These are phyloP conservation scores for Synanthedon myopaeformis DNA, from an alignment of 2,888 invertebrate genomes.

Conservation along the genomic window DNA sequence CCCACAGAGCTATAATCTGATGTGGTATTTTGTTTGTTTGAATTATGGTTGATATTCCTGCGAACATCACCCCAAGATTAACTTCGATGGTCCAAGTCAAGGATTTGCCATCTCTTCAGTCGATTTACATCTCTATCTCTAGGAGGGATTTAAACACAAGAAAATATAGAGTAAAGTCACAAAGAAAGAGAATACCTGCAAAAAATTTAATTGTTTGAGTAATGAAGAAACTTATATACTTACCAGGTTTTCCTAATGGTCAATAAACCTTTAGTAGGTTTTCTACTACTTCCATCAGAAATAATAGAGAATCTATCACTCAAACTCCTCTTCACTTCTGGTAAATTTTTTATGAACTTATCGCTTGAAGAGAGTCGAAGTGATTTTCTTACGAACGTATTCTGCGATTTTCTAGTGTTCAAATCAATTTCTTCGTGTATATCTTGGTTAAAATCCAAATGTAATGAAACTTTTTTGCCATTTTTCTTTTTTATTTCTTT, in stretches of 20 bases:
- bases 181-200: too few relatives aligned
- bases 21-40: too few relatives aligned
- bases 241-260: conserved; percentile 66
- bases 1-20: too few relatives aligned
- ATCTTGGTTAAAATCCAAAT: conserved; percentile 16
- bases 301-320: conserved; percentile 60
- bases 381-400: conserved; percentile 37
- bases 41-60: too few relatives aligned
- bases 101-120: too few relatives aligned
- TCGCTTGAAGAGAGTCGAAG: conserved; percentile 41
- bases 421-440: conserved; percentile 14
- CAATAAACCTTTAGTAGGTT: conserved; percentile 39
- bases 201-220: neutral
- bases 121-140: too few relatives aligned
- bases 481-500: conserved; percentile 16
- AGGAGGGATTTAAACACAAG: too few relatives aligned
- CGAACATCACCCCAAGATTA: too few relatives aligned
- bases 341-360: conserved; percentile 20
- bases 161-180: too few relatives aligned
- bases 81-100: too few relatives aligned
- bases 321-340: conserved; percentile 58
- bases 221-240: conserved; percentile 6
- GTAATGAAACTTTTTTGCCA: conserved; percentile 27
- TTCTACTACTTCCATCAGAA: conserved; percentile 42
- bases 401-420: conserved; percentile 25